phyloP scores from a whole-genome alignment of 2,888 invertebrate species.

The Eupsilia transversa region DNA sequence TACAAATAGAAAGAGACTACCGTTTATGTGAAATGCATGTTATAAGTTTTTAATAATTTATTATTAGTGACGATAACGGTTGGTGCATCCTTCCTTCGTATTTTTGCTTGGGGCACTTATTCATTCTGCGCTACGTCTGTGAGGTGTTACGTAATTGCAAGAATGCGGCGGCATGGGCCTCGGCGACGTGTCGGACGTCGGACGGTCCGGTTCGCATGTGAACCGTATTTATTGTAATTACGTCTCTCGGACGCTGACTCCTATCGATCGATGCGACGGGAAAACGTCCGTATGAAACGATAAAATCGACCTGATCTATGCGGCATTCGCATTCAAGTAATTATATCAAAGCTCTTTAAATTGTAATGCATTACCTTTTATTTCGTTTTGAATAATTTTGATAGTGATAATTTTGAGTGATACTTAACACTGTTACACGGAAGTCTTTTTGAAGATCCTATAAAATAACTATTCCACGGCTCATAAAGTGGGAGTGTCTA shows the following conservation, averaged over 20 bases:
- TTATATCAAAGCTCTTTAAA: conserved; percentile 48
- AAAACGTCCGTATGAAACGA: conserved; percentile 72
- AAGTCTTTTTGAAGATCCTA: not conserved
- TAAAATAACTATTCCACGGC: not conserved
- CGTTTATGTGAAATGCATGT: conserved; percentile 3
- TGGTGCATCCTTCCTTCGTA: conserved; percentile 32
- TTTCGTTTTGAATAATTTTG: not conserved
- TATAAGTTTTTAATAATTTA: conserved; percentile 24
- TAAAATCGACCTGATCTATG: conserved; percentile 79
- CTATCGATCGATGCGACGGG: conserved; percentile 74
- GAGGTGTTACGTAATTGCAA: conserved; percentile 82
- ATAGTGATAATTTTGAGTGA: not conserved
- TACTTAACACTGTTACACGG: not conserved
- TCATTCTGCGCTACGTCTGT: conserved; percentile 63
- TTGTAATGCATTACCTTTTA: conserved; percentile 21
- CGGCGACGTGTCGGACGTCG: conserved; percentile 71
- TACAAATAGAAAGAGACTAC: not conserved
- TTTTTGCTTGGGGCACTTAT: conserved; percentile 63
- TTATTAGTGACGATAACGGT: conserved; percentile 52
- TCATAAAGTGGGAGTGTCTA: conserved; percentile 10
- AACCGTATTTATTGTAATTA: conserved; percentile 88
- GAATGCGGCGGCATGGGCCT: conserved; percentile 79
- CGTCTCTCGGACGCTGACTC: conserved; percentile 79
- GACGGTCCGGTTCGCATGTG: conserved; percentile 82
- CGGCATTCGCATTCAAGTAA: conserved; percentile 58